phyloP scores from a whole-genome alignment of 1,140 invertebrate species.

The Aradophagus sp. region DNA sequence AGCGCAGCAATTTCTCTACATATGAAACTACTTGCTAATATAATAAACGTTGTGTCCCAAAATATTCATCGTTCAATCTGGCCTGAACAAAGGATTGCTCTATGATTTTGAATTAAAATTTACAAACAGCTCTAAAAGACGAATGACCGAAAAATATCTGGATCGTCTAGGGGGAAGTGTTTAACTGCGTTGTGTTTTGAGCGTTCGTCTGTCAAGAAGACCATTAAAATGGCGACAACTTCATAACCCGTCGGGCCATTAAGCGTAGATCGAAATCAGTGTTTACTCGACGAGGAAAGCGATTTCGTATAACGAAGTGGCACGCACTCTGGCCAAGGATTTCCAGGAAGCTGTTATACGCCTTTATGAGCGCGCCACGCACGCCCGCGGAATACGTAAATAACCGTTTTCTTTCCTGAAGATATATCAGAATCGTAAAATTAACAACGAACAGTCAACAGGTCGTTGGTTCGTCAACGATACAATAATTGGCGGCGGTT shows the following conservation, averaged over 20 bases:
- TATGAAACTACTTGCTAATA: too few species aligned
- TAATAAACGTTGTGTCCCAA: too few species aligned
- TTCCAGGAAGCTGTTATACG: conserved; percentile 52
- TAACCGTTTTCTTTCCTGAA: conserved; percentile 47
- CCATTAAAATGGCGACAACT: conserved; percentile 52
- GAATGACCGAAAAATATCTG: conserved; percentile 23
- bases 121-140: too few species aligned
- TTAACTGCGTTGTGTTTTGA: conserved; percentile 22
- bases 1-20: too few species aligned
- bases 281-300: conserved; percentile 37
- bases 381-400: conserved; percentile 51
- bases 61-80: too few species aligned
- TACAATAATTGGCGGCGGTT: too few species aligned
- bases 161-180: conserved; percentile 31
- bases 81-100: too few species aligned
- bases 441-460: conserved; percentile 41
- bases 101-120: too few species aligned
- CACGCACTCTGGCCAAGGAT: conserved; percentile 42
- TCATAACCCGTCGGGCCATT: conserved; percentile 47
- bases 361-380: conserved; percentile 44
- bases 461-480: too few species aligned
- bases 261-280: conserved; percentile 51
- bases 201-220: conserved; percentile 29
- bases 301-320: conserved; percentile 29
- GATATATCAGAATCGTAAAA: conserved; percentile 51